Base-by-base conservation (phyloP, 2,797 vertebrate genomes). In the Parotocinclus haroldoi region DNA sequence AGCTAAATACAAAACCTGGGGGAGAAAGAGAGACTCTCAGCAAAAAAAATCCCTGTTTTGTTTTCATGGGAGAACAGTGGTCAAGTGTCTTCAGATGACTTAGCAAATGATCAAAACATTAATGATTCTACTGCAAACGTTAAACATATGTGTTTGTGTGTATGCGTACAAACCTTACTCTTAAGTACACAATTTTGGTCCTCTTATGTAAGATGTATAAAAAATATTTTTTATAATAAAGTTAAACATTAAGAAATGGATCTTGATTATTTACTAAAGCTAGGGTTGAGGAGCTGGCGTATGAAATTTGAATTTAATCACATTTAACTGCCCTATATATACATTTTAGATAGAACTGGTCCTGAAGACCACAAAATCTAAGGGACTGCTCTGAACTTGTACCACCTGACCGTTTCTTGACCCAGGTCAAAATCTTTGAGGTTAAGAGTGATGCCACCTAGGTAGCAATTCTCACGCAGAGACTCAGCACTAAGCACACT, bases 361-460 rank as follows among this genome's bases (percentile, higher is more conserved):
- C 51, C 63, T 48, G 40, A 27, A 58, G 69, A 60, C 72, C 88
- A 89, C 96, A 78, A 93, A 91, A n/a, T n/a, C 73, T 90, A 94
- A 8, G 94, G 92, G 38, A 90, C 93, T 57, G 91, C 93, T 11
- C 92, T 91, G 45, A 99, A 92, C 55, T 91, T 94, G 87, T 98
- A 96, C 97, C 97, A 99, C 79, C 90, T 95, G 71, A 98, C 90
- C 0, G 96, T 99, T 89, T 99, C 97, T 84, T 92, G 92, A 87
- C 91, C 92, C 85, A 99, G 81, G 89, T 99, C 96, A 88, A 99
- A 98, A 87, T 98, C 94, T 85, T 94, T 96, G n/a, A 99, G 91
- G 19, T 91, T 87, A 44, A 99, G 92, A 7, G 92, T 98, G 82
- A 98, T 79, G 70, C 96, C 95, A 55, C 96, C 96, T 72, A 99